Evolutionary conservation across 2,797 vertebrate species (phyloP).

Genomic region (Manis pentadactyla): DNA sequence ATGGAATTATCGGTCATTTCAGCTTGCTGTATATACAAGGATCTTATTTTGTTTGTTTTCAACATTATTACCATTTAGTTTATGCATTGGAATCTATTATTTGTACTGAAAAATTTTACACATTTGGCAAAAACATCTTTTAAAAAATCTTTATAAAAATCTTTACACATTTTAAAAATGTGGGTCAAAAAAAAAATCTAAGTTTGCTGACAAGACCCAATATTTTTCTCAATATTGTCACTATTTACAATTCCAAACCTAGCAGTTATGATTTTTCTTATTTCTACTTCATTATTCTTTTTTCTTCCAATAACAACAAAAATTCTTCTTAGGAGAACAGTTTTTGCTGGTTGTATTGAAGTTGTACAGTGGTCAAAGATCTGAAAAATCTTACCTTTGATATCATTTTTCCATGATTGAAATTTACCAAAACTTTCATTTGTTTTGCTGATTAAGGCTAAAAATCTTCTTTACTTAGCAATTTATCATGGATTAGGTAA

Average conservation of each 20-base stretch:
- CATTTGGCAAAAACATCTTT: neutral
- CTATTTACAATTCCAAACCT: neutral
- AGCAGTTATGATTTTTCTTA: neutral
- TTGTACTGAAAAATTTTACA: neutral
- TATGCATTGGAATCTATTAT: neutral
- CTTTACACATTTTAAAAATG: neutral
- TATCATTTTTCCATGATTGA: neutral
- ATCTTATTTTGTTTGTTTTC: neutral
- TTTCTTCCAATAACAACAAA: neutral
- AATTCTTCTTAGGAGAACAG: neutral
- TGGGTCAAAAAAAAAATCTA: neutral
- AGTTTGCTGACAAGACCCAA: neutral
- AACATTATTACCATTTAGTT: neutral
- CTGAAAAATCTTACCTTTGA: neutral
- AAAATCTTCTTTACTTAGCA: neutral
- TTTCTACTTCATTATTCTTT: neutral
- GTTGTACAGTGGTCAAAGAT: neutral
- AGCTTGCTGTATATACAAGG: neutral
- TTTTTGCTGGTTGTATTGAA: neutral
- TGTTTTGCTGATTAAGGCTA: neutral
- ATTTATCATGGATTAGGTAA: neutral
- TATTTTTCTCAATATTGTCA: neutral
- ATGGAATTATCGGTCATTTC: neutral
- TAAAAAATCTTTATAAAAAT: neutral
- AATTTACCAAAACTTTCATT: neutral